A percentile compares a stretch with the other conserved stretches of the same genome.
These are phyloP conservation scores for Leucosticte australis DNA, from an alignment of 2,113 vertebrate species.

Conservation along the genomic window DNA sequence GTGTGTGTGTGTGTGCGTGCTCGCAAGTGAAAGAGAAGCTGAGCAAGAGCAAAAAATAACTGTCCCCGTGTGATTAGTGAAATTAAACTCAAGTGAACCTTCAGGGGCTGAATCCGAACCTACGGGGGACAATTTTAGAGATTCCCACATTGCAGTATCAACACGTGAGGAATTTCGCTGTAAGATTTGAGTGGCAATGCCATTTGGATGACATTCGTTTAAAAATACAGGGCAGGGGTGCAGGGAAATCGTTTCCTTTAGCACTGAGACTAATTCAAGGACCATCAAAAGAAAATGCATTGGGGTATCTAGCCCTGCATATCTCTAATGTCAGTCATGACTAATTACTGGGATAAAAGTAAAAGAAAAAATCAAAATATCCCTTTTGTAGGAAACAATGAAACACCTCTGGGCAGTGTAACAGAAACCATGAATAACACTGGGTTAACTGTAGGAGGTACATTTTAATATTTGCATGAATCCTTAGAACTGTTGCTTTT, in stretches of 20 bases:
- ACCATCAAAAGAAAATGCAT: neutral
- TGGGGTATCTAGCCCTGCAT: neutral
- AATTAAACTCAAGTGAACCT: conserved; percentile 52
- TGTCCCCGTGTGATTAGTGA: neutral
- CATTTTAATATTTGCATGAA: neutral
- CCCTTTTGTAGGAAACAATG: neutral
- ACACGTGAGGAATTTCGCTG: neutral
- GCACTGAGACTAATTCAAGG: neutral
- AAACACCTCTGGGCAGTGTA: neutral
- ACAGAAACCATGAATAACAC: neutral
- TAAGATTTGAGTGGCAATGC: neutral
- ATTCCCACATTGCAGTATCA: neutral
- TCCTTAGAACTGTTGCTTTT: neutral
- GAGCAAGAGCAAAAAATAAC: conserved; percentile 31
- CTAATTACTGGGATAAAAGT: neutral
- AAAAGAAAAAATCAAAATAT: neutral
- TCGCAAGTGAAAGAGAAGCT: neutral
- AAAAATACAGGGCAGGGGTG: neutral
- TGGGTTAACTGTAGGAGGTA: neutral
- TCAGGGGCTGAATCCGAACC: neutral
- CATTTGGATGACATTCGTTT: neutral
- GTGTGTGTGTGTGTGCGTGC: neutral
- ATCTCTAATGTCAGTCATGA: neutral
- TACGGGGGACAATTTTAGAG: neutral
- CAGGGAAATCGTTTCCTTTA: neutral